Base-by-base conservation (phyloP, 2,888 invertebrate species). In the Drosophila anomalata region DNA sequence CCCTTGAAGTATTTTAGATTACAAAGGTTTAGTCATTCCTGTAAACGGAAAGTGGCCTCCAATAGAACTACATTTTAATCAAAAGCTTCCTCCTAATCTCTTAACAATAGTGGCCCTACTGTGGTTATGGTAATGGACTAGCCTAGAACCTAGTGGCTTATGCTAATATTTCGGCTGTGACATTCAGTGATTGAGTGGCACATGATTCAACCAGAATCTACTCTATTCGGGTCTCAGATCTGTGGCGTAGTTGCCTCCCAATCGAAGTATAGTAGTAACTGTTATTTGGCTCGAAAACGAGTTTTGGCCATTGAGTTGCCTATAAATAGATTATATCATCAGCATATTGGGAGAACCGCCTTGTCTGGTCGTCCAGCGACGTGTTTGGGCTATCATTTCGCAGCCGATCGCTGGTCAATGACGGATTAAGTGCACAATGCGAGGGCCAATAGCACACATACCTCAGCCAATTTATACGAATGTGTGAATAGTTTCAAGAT, bases 401-500 rank as follows among this genome's bases (percentile, higher is more conserved):
- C 54, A 39, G n/a, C 39, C 31, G 51, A 66, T 66, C 62, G 44
- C 22, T 67, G 46, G 39, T 53, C 74, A 56, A 65, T 70, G 74
- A 73, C 67, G 70, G 66, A 73, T 73, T 65, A 42, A 55, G 55
- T 70, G 67, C 29, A 48, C 47, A 29, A 26, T 3, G 39, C 17
- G 14, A 14, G 20, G 12, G 12, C 46, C 24, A 24, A 29, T n/a
- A 31, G 54, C 46, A 33, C 47, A 57, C 81, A 78, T 73, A 69
- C 42, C 72, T 85, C 52, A 56, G 39, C 56, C 63, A 81, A 88
- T 83, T 88, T 70, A 58, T 68, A 87, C 57, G 73, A 33, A 73
- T 74, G 82, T 75, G 89, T 80, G 70, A 84, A 84, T 73, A 71
- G 61, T 47, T 66, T 69, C 77, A 80, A 88, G 84, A 76, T 56